Percentiles rank a stretch among this genome's conserved stretches.
Conservation (phyloP, 2,888 invertebrate genomes). For the Apocheima hispidaria region DNA sequence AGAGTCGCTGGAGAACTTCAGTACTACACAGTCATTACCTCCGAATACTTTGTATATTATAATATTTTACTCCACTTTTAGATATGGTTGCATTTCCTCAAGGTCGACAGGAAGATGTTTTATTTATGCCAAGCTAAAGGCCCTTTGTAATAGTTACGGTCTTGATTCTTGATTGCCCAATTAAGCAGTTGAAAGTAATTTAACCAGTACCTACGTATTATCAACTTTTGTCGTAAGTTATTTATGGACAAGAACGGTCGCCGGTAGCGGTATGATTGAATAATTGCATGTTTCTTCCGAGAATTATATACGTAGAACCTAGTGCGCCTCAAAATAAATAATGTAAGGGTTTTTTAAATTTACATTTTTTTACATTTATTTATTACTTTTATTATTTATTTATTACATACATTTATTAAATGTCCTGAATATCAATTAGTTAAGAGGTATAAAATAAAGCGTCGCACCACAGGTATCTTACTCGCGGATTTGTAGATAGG, state of each 20-base stretch:
- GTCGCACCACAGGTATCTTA: no score
- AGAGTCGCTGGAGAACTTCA: no score
- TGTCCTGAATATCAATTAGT: no score
- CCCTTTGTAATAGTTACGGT: conserved; percentile 15
- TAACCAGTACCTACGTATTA: conserved; percentile 10
- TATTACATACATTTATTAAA: no score
- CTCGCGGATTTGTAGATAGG: no score
- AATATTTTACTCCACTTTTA: no score
- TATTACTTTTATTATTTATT: no score
- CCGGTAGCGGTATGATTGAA: conserved; percentile 20
- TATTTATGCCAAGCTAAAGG: conserved; percentile 13
- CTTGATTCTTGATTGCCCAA: conserved; percentile 27
- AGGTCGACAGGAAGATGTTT: conserved; percentile 19
- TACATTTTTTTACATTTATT: no score
- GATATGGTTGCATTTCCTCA: conserved; percentile 9
- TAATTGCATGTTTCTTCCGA: conserved; percentile 14
- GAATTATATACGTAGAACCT: conserved; percentile 1
- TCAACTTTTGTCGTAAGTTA: conserved; percentile 3
- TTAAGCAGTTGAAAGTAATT: conserved; percentile 28
- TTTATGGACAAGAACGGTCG: conserved; percentile 3
- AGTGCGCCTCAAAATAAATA: not conserved
- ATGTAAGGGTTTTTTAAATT: not conserved
- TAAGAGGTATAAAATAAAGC: no score
- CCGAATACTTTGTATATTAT: no score
- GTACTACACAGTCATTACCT: no score